Base-by-base conservation (phyloP, 2,113 vertebrate species). In the Hippoglossus stenolepis region DNA sequence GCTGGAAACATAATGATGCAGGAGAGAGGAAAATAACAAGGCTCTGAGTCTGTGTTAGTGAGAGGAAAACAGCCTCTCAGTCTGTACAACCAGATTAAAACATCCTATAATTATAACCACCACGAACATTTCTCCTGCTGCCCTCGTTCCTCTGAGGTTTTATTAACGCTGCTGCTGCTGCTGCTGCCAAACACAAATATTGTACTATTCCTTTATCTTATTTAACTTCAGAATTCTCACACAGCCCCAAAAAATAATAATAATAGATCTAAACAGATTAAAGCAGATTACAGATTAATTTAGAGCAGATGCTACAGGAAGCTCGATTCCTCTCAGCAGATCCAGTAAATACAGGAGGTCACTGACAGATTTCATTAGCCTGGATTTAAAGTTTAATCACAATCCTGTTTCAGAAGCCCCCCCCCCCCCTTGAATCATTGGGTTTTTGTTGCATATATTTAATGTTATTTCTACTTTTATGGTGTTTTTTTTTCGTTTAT, bases 1-100 rank as follows among this genome's bases (percentile, higher is more conserved):
- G 80, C 58, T 66, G 79, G 47, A 11, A 76, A 78, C 82, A 86
- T 85, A 88, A 91, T 84, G 87, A 87, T 82, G 72, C 64, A 58
- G 77, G 9, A 57, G 60, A 65, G 67, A 35, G 20, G 47, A 64
- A 21, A 9, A 23, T 5, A 64, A 79, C 40, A 56, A 75, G 49
- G 64, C 75, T 31, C 28, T 31, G 28, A 31, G 28, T 31, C 28
- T 58, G 54, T 24, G 75, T 54, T 60, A 21, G 56, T 26, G 40
- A 38, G 73, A 61, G 64, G 69, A 81, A 2, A 85, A 82, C 71
- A 21, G 70, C 64, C 49, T 74, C 62, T 64, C 47, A 13, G 45
- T 77, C 51, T 64, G 38, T 70, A 51, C 31, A 58, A 64, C 31
- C 62, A 28, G 15, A 72, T 56, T 18, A 26, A 3, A 83, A 77